phyloP scores from a whole-genome alignment of 1,140 invertebrate genomes.

The Apis laboriosa region DNA sequence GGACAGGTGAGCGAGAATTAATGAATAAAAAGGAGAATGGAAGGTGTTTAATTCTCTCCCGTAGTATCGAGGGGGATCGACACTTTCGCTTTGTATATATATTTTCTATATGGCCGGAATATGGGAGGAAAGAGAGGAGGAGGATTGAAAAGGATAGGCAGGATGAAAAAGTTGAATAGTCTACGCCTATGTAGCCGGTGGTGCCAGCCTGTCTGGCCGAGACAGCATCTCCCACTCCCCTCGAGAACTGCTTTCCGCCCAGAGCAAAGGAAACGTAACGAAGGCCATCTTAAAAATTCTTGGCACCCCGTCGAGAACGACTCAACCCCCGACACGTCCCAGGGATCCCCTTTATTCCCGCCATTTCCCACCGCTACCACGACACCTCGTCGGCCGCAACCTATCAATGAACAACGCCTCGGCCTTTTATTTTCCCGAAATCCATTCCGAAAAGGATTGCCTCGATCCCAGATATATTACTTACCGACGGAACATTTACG shows the following conservation, averaged over 20 bases:
- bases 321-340: slow-evolving; percentile 56
- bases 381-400: slow-evolving; percentile 7
- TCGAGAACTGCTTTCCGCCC: slow-evolving; percentile 50
- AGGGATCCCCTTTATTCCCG: slow-evolving; percentile 24
- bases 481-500: no score
- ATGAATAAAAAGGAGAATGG: background rate
- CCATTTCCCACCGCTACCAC: slow-evolving; percentile 35
- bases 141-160: slow-evolving; percentile 1
- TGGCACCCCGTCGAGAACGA: slow-evolving; percentile 63
- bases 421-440: background rate
- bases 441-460: slow-evolving; percentile 34
- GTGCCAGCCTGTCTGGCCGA: slow-evolving; percentile 69
- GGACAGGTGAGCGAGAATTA: background rate
- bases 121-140: background rate
- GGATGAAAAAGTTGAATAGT: slow-evolving; percentile 29
- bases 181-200: slow-evolving; percentile 53
- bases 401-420: slow-evolving; percentile 60
- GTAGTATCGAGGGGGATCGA: slow-evolving; percentile 1
- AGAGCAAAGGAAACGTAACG: slow-evolving; percentile 53
- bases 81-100: background rate
- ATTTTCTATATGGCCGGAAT: background rate
- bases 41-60: background rate
- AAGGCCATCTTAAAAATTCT: slow-evolving; percentile 68
- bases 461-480: background rate
- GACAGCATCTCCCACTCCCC: slow-evolving; percentile 32